Evolutionary conservation across 2,888 invertebrate species (phyloP).

Genomic region (Thymelicus lineola): DNA sequence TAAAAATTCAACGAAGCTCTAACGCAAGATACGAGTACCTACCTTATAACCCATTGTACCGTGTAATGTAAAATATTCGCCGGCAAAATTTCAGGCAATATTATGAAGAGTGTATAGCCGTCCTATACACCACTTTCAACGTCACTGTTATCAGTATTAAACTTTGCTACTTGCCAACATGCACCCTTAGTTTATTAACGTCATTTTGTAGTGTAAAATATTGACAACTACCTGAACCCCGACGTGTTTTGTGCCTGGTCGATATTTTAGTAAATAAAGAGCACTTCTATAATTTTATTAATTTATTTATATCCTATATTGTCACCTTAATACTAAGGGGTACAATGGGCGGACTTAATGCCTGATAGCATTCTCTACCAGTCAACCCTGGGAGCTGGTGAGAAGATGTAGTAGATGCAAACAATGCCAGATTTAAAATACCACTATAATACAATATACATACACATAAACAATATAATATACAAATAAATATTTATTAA

Average conservation of each 20-base stretch:
- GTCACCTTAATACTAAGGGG: too few relatives aligned
- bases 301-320: too few relatives aligned
- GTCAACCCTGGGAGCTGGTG: too few relatives aligned
- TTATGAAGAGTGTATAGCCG: conserved; percentile 15
- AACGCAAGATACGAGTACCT: not conserved
- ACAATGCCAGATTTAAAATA: too few relatives aligned
- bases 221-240: not conserved
- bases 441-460: too few relatives aligned
- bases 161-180: conserved; percentile 56
- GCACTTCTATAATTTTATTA: too few relatives aligned
- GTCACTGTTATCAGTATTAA: conserved; percentile 65
- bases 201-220: conserved; percentile 16
- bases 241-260: not conserved
- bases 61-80: conserved; percentile 6
- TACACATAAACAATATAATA: too few relatives aligned
- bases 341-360: too few relatives aligned
- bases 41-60: not conserved
- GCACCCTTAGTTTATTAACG: conserved; percentile 32
- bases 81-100: conserved; percentile 16
- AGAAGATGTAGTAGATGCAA: too few relatives aligned
- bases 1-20: not conserved
- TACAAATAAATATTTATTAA: too few relatives aligned
- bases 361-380: too few relatives aligned
- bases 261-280: too few relatives aligned
- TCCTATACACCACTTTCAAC: conserved; percentile 57